phyloP scores from a whole-genome alignment of 2,888 invertebrate species.

The Stratiomys singularior region DNA sequence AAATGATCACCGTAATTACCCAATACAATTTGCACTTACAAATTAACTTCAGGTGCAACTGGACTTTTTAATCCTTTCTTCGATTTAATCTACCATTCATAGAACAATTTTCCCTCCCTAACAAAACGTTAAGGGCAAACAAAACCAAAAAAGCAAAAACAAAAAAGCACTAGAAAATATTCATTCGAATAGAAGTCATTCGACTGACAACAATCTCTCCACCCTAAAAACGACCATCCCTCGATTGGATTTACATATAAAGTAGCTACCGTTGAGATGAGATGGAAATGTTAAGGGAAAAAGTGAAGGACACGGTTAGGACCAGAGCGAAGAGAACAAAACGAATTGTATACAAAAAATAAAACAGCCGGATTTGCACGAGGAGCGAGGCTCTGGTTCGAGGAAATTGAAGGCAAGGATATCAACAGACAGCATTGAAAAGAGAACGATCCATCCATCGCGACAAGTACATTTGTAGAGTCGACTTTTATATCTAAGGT shows the following conservation, averaged over 20 bases:
- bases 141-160: slow-evolving; percentile 5
- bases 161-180: slow-evolving; percentile 8
- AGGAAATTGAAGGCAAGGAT: slow-evolving; percentile 2
- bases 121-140: background rate
- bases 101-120: background rate
- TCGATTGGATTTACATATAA: slow-evolving; percentile 41
- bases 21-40: background rate
- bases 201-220: slow-evolving; percentile 38
- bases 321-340: slow-evolving; percentile 10
- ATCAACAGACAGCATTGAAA: background rate
- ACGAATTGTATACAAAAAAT: background rate
- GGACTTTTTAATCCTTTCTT: background rate
- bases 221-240: slow-evolving; percentile 12
- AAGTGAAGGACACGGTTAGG: background rate
- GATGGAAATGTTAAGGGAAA: background rate
- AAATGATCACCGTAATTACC: too few relatives aligned
- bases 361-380: too few relatives aligned
- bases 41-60: slow-evolving; percentile 9
- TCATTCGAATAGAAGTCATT: slow-evolving; percentile 25
- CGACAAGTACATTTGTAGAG: slow-evolving; percentile 12
- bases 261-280: slow-evolving; percentile 10
- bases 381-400: too few relatives aligned
- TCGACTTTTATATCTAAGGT: slow-evolving; percentile 12
- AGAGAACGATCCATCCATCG: slow-evolving; percentile 39
- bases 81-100: slow-evolving; percentile 25